These are phyloP conservation scores for Oscheius myriophilus DNA, from an alignment of 2,888 invertebrate species.

Conservation along the genomic window DNA sequence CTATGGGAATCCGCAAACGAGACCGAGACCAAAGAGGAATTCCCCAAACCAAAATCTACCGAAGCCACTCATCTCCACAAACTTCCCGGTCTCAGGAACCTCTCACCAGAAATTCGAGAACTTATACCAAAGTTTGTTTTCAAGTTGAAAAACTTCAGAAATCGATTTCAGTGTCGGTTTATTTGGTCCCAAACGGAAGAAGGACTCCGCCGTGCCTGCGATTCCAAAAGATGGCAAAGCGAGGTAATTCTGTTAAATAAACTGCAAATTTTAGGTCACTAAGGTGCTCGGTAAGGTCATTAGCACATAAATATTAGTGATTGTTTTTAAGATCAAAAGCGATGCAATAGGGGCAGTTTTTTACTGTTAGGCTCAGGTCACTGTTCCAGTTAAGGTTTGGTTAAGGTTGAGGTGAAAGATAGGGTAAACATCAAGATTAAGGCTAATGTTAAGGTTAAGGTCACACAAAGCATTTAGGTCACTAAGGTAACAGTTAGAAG, in stretches of 20 bases:
- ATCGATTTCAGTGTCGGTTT: slow-evolving; percentile 8
- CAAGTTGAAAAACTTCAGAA: not conserved
- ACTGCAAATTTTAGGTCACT: not conserved
- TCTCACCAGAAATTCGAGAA: slow-evolving; percentile 19
- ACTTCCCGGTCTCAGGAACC: slow-evolving; percentile 9
- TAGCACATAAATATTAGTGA: too few relatives aligned
- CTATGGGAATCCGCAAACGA: slow-evolving; percentile 16
- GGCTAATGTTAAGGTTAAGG: too few relatives aligned
- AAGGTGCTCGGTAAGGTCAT: not conserved
- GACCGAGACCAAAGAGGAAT: slow-evolving; percentile 1
- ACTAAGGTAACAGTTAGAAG: too few relatives aligned
- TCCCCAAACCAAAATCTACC: not conserved
- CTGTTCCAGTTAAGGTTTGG: too few relatives aligned
- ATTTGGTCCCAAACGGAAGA: not conserved
- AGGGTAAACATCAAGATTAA: too few relatives aligned
- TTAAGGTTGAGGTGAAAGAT: too few relatives aligned
- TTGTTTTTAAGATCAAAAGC: too few relatives aligned
- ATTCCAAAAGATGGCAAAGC: slow-evolving; percentile 28
- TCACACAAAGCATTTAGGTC: too few relatives aligned
- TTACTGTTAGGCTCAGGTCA: too few relatives aligned
- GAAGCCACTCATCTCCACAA: slow-evolving; percentile 1
- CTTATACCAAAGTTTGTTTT: slow-evolving; percentile 21
- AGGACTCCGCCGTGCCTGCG: slow-evolving; percentile 23
- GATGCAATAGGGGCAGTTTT: too few relatives aligned
- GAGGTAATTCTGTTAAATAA: too few relatives aligned